A percentile compares a stretch with the other conserved stretches of the same genome.
phyloP scores from a whole-genome alignment of 2,888 invertebrate species.

The Rhingia campestris region DNA sequence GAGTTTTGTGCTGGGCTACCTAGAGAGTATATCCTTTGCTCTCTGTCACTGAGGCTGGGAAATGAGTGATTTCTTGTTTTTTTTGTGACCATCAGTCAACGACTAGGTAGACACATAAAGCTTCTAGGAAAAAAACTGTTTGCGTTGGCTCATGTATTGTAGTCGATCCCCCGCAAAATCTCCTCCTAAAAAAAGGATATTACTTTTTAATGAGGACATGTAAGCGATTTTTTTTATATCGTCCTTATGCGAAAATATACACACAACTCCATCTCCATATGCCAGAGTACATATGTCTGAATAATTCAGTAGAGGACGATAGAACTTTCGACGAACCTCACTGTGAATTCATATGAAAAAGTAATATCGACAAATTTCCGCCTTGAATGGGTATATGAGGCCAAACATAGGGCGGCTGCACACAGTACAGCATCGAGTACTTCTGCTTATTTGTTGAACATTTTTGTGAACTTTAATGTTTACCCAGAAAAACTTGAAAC shows the following conservation, averaged over 20 bases:
- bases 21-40: background rate
- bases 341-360: slow-evolving; percentile 59
- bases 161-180: slow-evolving; percentile 30
- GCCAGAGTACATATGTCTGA: slow-evolving; percentile 23
- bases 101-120: slow-evolving; percentile 14
- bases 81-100: slow-evolving; percentile 41
- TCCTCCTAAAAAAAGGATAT: slow-evolving; percentile 58
- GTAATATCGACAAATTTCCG: slow-evolving; percentile 69
- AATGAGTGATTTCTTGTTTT: slow-evolving; percentile 10
- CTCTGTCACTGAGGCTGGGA: background rate
- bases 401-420: slow-evolving; percentile 12
- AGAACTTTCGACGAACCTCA: slow-evolving; percentile 48
- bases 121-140: slow-evolving; percentile 56
- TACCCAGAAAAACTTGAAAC: slow-evolving; percentile 47
- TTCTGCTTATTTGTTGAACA: slow-evolving; percentile 65
- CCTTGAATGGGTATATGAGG: slow-evolving; percentile 33
- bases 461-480: slow-evolving; percentile 72
- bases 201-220: slow-evolving; percentile 73
- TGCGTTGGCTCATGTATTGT: slow-evolving; percentile 56
- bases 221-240: slow-evolving; percentile 41
- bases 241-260: slow-evolving; percentile 31
- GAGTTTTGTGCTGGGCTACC: slow-evolving; percentile 19
- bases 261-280: slow-evolving; percentile 10
- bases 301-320: slow-evolving; percentile 64
- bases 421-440: background rate